A percentile compares a stretch with the other conserved stretches of the same genome.
phyloP scores from a whole-genome alignment of 2,797 vertebrate genomes.

The Chromobotia macracanthus region DNA sequence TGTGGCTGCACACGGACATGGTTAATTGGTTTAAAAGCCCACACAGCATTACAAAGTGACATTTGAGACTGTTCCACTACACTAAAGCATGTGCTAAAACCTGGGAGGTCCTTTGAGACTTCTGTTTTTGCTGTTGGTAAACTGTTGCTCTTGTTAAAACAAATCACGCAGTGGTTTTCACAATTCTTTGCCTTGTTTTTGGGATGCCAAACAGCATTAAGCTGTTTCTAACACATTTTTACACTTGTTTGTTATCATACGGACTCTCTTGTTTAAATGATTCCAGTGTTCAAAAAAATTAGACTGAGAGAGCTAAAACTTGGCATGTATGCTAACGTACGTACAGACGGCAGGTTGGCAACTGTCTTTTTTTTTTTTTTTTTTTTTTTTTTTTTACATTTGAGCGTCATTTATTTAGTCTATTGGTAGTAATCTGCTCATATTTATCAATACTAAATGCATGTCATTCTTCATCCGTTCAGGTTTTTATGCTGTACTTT shows the following conservation, averaged over 20 bases:
- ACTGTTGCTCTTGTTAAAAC: neutral
- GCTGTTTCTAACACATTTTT: neutral
- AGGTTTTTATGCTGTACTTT: conserved; percentile 28
- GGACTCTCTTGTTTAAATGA: neutral
- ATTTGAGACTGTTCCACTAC: conserved; percentile 19
- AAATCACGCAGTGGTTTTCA: neutral
- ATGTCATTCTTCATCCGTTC: conserved; percentile 48
- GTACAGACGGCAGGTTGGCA: neutral
- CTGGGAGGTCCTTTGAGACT: conserved; percentile 26
- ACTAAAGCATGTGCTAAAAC: conserved; percentile 6
- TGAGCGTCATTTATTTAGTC: conserved; percentile 51
- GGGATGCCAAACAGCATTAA: neutral
- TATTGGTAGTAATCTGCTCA: conserved; percentile 53
- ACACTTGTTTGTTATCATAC: neutral
- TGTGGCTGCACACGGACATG: conserved; percentile 13
- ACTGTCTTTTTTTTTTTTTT: too few species aligned
- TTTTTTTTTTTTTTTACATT: conserved; percentile 1
- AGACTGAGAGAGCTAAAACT: neutral
- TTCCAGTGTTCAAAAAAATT: conserved; percentile 1
- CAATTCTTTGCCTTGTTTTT: neutral
- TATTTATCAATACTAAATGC: neutral
- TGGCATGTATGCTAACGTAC: neutral
- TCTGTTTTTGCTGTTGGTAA: conserved; percentile 15
- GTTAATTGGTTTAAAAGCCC: conserved; percentile 27
- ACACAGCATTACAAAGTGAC: conserved; percentile 28